A percentile compares a stretch with the other conserved stretches of the same genome.
Conservation (phyloP, 2,888 invertebrate genomes). For the Meghimatium bilineatum region DNA sequence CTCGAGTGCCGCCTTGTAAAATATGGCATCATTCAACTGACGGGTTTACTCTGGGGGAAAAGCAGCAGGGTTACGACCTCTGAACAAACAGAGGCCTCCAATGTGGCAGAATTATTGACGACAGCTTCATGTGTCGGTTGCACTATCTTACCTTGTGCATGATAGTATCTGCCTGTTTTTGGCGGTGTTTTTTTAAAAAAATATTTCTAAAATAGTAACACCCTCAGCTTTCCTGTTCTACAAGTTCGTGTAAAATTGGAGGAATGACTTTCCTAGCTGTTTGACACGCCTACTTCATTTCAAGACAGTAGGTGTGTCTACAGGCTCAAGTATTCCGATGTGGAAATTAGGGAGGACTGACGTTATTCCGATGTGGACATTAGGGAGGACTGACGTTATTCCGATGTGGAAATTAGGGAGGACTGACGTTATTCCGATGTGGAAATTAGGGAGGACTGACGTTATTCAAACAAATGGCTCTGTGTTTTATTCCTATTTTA, state of each 20-base stretch:
- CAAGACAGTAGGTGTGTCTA: too few relatives aligned
- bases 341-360: too few relatives aligned
- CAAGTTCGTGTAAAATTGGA: not conserved
- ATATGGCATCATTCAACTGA: conserved; percentile 20
- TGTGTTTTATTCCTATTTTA: too few relatives aligned
- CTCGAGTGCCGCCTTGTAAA: conserved; percentile 24
- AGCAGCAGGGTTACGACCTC: conserved; percentile 20
- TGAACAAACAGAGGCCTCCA: conserved; percentile 15
- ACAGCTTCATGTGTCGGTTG: conserved; percentile 2
- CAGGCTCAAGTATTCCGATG: too few relatives aligned
- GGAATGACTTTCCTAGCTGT: not conserved
- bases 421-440: too few relatives aligned
- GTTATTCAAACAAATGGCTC: too few relatives aligned
- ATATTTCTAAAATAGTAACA: too few relatives aligned
- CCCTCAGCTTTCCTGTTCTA: too few relatives aligned
- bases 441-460: too few relatives aligned
- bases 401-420: too few relatives aligned
- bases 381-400: too few relatives aligned
- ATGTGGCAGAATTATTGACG: conserved; percentile 42
- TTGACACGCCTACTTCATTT: not conserved
- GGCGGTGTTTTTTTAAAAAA: not conserved
- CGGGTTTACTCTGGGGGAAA: conserved; percentile 26
- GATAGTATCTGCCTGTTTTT: not conserved
- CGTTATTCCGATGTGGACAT: too few relatives aligned
- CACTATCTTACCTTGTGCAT: not conserved